phyloP scores from a whole-genome alignment of 2,797 vertebrate species.

The Rhynchotus rufescens region DNA sequence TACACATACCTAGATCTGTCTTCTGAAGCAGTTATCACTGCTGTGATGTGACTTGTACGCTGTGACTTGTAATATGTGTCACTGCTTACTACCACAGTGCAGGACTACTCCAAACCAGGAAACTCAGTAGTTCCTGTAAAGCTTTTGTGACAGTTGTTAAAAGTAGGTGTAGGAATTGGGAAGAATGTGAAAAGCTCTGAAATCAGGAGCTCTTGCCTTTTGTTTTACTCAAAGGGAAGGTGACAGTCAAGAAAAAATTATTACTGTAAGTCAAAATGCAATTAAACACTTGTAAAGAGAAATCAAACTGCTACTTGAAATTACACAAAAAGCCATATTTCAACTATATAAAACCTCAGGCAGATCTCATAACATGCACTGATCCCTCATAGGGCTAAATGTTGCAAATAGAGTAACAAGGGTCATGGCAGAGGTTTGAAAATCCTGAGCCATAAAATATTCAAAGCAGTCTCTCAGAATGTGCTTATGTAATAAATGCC shows the following conservation, averaged over 20 bases:
- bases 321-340: neutral
- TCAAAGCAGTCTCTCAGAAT: neutral
- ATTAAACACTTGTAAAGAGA: neutral
- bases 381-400: neutral
- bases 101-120: neutral
- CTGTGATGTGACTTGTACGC: neutral
- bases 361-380: neutral
- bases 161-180: fast-evolving
- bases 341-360: neutral
- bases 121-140: neutral
- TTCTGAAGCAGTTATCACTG: neutral
- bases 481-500: neutral
- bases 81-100: neutral
- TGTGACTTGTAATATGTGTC: neutral
- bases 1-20: neutral
- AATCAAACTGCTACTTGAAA: neutral
- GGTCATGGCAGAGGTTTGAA: neutral
- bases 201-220: neutral
- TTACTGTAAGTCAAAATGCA: neutral
- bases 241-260: neutral
- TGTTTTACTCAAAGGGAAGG: neutral
- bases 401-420: neutral
- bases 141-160: neutral
- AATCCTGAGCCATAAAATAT: neutral
- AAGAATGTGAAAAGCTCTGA: neutral